A percentile compares a stretch with the other conserved stretches of the same genome.
Conservation (phyloP, 1,140 invertebrate species). For the Drosophila pectinifera region DNA sequence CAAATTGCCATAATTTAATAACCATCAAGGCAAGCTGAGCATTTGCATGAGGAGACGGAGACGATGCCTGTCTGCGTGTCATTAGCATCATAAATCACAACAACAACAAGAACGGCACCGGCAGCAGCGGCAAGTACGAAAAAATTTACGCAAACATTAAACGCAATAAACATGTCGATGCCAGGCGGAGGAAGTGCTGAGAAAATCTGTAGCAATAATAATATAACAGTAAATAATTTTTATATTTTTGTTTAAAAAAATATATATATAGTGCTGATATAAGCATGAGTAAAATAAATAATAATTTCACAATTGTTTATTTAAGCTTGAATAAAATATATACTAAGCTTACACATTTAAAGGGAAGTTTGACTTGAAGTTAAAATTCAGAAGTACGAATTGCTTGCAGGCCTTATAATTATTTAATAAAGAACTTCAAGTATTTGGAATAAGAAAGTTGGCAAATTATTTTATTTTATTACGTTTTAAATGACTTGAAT, state of each 20-base stretch:
- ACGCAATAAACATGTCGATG: constrained; percentile 79
- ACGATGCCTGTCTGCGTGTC: constrained; percentile 65
- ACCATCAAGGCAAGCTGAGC: constrained; percentile 71
- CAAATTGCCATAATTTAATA: constrained; percentile 84
- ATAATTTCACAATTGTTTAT: too few relatives aligned
- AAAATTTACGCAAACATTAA: constrained; percentile 74
- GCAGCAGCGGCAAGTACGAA: constrained; percentile 49
- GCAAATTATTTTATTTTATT: neutral
- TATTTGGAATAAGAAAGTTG: neutral
- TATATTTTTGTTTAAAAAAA: neutral
- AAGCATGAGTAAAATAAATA: too few relatives aligned
- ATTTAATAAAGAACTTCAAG: too few relatives aligned
- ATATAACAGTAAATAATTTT: neutral
- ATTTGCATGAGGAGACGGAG: constrained; percentile 31
- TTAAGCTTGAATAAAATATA: too few relatives aligned
- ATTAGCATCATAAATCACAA: constrained; percentile 84
- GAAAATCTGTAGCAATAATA: neutral
- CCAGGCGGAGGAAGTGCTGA: constrained; percentile 4
- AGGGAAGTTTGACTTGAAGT: too few relatives aligned
- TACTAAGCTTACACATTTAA: too few relatives aligned
- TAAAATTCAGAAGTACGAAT: too few relatives aligned
- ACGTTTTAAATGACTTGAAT: too few relatives aligned
- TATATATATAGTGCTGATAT: neutral
- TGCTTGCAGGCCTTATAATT: too few relatives aligned
- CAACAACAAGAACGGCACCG: constrained; percentile 42